phyloP scores from a whole-genome alignment of 2,797 vertebrate species.

The Pterois miles region DNA sequence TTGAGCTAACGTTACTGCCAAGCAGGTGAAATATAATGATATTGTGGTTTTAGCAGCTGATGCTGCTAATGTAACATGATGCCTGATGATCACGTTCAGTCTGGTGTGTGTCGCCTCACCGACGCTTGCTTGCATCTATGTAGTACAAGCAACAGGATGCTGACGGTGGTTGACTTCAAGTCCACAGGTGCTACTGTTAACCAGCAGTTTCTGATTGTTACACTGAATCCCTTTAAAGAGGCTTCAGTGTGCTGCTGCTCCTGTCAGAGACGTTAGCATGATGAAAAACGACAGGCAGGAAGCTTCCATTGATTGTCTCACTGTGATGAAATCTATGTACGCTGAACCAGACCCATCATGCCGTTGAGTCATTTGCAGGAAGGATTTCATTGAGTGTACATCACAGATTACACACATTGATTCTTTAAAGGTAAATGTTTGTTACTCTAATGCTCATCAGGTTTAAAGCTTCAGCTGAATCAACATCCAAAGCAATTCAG shows the following conservation, averaged over 20 bases:
- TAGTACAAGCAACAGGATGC: too few relatives aligned
- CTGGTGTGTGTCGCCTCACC: too few relatives aligned
- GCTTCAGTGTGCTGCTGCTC: background rate
- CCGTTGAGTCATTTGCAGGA: background rate
- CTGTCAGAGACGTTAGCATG: background rate
- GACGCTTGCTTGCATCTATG: too few relatives aligned
- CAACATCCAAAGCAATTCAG: conserved; percentile 8
- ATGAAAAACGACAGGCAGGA: background rate
- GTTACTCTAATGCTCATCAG: background rate
- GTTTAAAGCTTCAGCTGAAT: conserved; percentile 17
- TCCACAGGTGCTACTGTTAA: too few relatives aligned
- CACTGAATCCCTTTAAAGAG: background rate
- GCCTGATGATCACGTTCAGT: too few relatives aligned
- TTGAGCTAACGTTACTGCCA: too few relatives aligned
- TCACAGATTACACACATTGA: background rate
- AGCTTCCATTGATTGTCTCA: background rate
- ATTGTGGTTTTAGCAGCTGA: too few relatives aligned
- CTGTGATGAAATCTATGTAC: background rate
- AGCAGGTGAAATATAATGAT: too few relatives aligned
- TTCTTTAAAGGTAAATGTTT: conserved; percentile 2
- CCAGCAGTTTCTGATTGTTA: too few relatives aligned
- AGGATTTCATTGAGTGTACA: background rate
- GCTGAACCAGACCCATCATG: background rate
- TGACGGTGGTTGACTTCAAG: too few relatives aligned
- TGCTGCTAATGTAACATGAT: too few relatives aligned